These are phyloP conservation scores for Phrynosoma blainvillii DNA, from an alignment of 2,113 vertebrate species.

Conservation along the genomic window DNA sequence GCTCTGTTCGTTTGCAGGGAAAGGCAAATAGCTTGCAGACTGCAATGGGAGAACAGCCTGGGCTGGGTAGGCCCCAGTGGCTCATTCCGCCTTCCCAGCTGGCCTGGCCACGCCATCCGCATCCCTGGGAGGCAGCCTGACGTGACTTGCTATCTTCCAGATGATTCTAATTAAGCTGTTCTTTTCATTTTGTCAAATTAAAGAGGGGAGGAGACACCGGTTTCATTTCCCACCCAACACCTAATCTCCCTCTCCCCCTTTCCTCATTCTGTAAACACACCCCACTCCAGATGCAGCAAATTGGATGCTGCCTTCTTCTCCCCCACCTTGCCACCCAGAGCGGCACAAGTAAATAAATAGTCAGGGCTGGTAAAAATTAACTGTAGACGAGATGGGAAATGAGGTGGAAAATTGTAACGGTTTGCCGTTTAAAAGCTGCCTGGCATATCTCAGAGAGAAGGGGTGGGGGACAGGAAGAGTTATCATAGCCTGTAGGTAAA, in stretches of 20 bases:
- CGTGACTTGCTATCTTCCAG: conserved; percentile 51
- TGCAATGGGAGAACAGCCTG: conserved; percentile 41
- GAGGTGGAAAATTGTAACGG: conserved; percentile 66
- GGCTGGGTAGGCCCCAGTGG: conserved; percentile 14
- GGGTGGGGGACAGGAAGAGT: background rate
- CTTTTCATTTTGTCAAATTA: conserved; percentile 61
- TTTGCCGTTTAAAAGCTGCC: conserved; percentile 43
- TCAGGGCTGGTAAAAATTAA: conserved; percentile 56
- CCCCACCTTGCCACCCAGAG: background rate
- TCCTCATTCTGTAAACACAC: background rate
- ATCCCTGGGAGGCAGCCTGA: conserved; percentile 30
- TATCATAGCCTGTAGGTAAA: background rate
- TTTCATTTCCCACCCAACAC: conserved; percentile 42
- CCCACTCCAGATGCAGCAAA: conserved; percentile 59
- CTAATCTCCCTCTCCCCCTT: background rate
- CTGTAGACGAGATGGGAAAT: conserved; percentile 58
- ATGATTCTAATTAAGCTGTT: conserved; percentile 69
- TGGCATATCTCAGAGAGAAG: conserved; percentile 19
- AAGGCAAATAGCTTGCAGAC: conserved; percentile 37
- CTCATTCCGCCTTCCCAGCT: background rate
- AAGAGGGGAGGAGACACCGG: conserved; percentile 36
- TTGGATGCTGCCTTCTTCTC: conserved; percentile 39
- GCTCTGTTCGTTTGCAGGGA: conserved; percentile 40
- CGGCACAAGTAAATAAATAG: conserved; percentile 52
- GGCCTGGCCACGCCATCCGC: conserved; percentile 9